Percentiles rank a stretch among this genome's conserved stretches.
Evolutionary conservation across 2,797 vertebrate genomes (phyloP).

Genomic region (Paguma larvata): DNA sequence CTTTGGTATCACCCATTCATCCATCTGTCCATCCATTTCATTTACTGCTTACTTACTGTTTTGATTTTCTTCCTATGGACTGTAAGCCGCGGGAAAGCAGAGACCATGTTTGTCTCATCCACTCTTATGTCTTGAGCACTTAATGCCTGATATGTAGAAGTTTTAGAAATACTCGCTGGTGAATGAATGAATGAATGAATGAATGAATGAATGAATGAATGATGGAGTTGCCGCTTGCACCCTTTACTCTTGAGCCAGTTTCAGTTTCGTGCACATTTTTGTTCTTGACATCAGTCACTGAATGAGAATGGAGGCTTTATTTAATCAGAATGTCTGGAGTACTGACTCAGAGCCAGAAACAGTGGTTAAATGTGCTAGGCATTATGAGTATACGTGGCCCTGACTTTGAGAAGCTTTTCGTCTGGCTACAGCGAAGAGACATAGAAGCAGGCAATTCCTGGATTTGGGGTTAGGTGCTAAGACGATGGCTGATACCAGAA

Average conservation of each 20-base stretch:
- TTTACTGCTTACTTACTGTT: neutral
- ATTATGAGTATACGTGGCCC: neutral
- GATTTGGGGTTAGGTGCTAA: neutral
- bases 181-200: neutral
- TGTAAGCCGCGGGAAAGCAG: neutral
- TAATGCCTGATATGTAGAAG: neutral
- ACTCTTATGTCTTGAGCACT: neutral
- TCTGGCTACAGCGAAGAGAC: neutral
- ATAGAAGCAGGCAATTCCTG: neutral
- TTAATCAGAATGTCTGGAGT: neutral
- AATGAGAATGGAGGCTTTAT: neutral
- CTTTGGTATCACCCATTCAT: neutral
- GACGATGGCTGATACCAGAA: neutral
- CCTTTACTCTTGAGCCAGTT: neutral
- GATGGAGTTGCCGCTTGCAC: neutral
- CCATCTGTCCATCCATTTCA: neutral
- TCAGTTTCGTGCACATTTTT: neutral
- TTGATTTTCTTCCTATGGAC: neutral
- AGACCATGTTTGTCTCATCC: neutral
- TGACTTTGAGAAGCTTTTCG: rapidly evolving
- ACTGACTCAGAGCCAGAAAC: neutral
- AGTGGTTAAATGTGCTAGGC: too few species aligned
- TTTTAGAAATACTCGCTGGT: neutral
- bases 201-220: neutral
- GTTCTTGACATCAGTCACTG: neutral